Conservation (phyloP, 2,888 invertebrate genomes). For the Yponomeuta cagnagella region DNA sequence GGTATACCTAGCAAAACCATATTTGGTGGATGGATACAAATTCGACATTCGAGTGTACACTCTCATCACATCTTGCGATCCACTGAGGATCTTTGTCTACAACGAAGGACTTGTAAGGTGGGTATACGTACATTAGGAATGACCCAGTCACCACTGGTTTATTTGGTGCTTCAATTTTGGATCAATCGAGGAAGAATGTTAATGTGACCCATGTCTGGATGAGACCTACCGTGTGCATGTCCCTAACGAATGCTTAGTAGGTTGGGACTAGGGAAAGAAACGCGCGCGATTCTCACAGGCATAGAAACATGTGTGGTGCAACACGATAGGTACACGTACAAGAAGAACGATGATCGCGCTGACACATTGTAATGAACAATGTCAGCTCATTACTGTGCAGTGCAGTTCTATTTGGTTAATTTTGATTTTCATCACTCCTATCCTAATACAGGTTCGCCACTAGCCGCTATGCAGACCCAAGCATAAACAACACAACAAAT, state of each 20-base stretch:
- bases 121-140: background rate
- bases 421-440: too few relatives aligned
- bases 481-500: constrained; percentile 86
- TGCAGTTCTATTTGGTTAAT: too few relatives aligned
- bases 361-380: too few relatives aligned
- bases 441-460: constrained; percentile 84
- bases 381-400: too few relatives aligned
- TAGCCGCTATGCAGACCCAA: constrained; percentile 89
- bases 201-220: background rate
- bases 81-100: constrained; percentile 90
- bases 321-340: too few relatives aligned
- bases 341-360: too few relatives aligned
- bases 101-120: constrained; percentile 92
- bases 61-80: constrained; percentile 92
- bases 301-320: too few relatives aligned
- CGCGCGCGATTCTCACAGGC: too few relatives aligned
- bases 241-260: too few relatives aligned
- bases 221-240: too few relatives aligned
- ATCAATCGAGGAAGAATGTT: background rate
- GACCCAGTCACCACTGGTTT: too few relatives aligned
- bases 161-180: background rate
- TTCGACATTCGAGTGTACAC: constrained; percentile 94
- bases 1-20: constrained; percentile 80
- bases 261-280: too few relatives aligned
- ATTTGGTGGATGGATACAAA: constrained; percentile 93